phyloP scores from a whole-genome alignment of 2,113 vertebrate species.

The Odocoileus virginianus region DNA sequence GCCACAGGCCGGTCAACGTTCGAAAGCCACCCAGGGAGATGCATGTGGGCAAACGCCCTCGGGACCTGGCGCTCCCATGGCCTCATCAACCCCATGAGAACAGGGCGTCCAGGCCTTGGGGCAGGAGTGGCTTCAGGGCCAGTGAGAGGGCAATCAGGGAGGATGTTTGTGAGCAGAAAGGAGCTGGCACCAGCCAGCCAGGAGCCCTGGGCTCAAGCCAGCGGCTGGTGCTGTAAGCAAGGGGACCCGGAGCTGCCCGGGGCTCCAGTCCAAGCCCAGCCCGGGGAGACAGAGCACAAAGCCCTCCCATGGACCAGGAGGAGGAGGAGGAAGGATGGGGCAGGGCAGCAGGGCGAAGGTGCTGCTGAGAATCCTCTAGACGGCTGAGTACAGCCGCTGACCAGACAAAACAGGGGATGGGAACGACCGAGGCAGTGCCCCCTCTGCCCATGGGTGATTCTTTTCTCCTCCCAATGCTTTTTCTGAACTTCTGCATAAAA shows the following conservation, averaged over 20 bases:
- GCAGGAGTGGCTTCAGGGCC: not conserved
- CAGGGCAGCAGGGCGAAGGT: fast-evolving
- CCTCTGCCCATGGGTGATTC: fast-evolving
- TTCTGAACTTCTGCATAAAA: fast-evolving
- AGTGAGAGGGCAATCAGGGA: fast-evolving
- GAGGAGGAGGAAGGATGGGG: not conserved
- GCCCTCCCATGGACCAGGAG: not conserved
- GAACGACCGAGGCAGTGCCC: fast-evolving
- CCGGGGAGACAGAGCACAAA: fast-evolving
- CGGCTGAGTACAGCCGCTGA: fast-evolving
- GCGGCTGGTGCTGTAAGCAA: fast-evolving
- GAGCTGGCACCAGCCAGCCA: not conserved
- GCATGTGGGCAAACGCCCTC: fast-evolving
- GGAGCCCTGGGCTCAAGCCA: not conserved
- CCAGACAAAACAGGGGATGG: not conserved
- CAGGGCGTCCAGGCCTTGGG: not conserved
- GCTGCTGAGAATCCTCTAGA: not conserved
- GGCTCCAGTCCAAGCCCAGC: not conserved
- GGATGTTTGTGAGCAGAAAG: not conserved
- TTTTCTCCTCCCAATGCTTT: not conserved
- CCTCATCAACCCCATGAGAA: not conserved
- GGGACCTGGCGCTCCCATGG: fast-evolving
- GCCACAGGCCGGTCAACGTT: fast-evolving
- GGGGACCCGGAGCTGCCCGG: fast-evolving
- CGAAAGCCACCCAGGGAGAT: not conserved